Percentiles rank a stretch among this genome's conserved stretches.
Conservation (phyloP, 2,888 invertebrate species). For the Troilus luridus region DNA sequence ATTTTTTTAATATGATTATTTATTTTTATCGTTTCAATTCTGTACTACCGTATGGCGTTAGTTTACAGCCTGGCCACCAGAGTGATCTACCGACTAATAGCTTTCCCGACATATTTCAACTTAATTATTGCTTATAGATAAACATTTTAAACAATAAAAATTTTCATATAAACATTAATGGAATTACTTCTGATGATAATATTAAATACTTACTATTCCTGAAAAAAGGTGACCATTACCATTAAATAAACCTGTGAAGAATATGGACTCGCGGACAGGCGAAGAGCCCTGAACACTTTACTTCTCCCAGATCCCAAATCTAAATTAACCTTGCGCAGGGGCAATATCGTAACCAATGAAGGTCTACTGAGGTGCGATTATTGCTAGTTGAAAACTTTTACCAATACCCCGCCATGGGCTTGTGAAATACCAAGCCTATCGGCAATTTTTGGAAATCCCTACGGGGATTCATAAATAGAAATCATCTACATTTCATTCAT, state of each 20-base stretch:
- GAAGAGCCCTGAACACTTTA: neutral
- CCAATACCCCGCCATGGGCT: slow-evolving; percentile 91
- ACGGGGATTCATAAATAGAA: slow-evolving; percentile 66
- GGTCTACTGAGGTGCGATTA: slow-evolving; percentile 86
- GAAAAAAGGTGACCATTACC: too few species aligned
- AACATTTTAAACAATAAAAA: neutral
- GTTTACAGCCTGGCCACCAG: neutral
- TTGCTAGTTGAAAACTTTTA: slow-evolving; percentile 83
- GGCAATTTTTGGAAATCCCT: slow-evolving; percentile 87
- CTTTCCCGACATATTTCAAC: neutral
- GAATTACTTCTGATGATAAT: neutral
- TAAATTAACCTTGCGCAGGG: slow-evolving; percentile 68
- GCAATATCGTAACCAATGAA: slow-evolving; percentile 73
- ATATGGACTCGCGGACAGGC: neutral
- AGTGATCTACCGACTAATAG: too few species aligned
- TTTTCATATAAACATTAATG: neutral
- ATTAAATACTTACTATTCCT: neutral
- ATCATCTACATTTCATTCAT: too few species aligned
- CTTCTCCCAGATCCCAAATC: too few species aligned
- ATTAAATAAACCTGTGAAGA: too few species aligned
- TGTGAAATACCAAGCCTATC: slow-evolving; percentile 88
- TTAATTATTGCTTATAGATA: neutral
- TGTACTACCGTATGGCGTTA: neutral
- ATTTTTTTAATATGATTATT: too few species aligned
- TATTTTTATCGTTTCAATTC: too few species aligned